Evolutionary conservation across 1,140 invertebrate genomes (phyloP).

Genomic region (Danaus melanippus): DNA sequence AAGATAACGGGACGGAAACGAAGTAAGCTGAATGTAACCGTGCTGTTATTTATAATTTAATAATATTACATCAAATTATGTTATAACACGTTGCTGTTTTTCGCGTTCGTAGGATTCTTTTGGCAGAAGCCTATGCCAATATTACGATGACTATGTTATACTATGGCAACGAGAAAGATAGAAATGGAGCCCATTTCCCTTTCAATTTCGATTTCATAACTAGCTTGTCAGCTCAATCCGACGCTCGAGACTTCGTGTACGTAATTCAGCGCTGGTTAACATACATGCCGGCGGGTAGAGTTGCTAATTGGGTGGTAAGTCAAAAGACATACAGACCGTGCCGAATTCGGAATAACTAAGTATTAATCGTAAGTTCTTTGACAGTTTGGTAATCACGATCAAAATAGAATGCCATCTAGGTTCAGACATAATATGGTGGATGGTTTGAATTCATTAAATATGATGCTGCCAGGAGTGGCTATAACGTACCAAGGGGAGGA

Average conservation of each 20-base stretch:
- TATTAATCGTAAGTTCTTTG: background rate
- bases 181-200: slow-evolving; percentile 74
- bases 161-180: slow-evolving; percentile 56
- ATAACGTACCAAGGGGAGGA: slow-evolving; percentile 84
- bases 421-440: slow-evolving; percentile 76
- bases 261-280: slow-evolving; percentile 71
- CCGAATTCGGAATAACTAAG: too few relatives aligned
- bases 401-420: slow-evolving; percentile 74
- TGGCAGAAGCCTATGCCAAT: slow-evolving; percentile 78
- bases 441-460: slow-evolving; percentile 74
- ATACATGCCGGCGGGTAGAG: slow-evolving; percentile 54
- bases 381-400: slow-evolving; percentile 79
- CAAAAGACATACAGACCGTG: too few relatives aligned
- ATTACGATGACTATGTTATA: slow-evolving; percentile 74
- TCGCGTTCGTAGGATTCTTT: slow-evolving; percentile 69
- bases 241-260: slow-evolving; percentile 55
- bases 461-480: slow-evolving; percentile 79
- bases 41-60: slow-evolving; percentile 4
- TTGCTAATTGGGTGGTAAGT: slow-evolving; percentile 74
- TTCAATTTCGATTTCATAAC: slow-evolving; percentile 80
- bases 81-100: slow-evolving; percentile 1
- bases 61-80: slow-evolving; percentile 1
- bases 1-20: slow-evolving; percentile 50
- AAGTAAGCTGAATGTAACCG: slow-evolving; percentile 24
- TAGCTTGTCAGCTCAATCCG: slow-evolving; percentile 48